Evolutionary conservation across 2,113 vertebrate genomes (phyloP).

Genomic region (Ammodytes dubius): DNA sequence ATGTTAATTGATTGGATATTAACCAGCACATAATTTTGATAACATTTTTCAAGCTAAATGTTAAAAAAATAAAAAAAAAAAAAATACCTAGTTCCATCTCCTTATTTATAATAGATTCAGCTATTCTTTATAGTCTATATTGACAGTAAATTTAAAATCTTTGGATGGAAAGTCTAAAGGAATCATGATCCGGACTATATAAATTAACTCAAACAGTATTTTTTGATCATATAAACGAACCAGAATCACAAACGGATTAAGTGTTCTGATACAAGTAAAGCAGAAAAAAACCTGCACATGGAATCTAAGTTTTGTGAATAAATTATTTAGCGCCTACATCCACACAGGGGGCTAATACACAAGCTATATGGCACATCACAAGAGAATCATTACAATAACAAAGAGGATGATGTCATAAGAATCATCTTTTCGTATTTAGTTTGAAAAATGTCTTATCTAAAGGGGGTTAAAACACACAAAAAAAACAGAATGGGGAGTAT

Average conservation of each 20-base stretch:
- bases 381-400: constrained; percentile 29
- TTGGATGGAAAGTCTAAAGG: neutral
- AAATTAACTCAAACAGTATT: neutral
- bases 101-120: neutral
- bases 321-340: neutral
- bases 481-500: too few species aligned
- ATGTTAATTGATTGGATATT: neutral
- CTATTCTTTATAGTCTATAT: neutral
- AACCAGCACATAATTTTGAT: neutral
- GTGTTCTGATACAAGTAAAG: neutral
- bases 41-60: neutral
- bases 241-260: neutral
- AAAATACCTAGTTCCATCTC: neutral
- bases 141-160: neutral
- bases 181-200: neutral
- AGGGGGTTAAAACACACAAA: too few species aligned
- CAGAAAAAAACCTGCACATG: neutral
- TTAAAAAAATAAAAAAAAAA: neutral
- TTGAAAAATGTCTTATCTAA: too few species aligned
- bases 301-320: neutral
- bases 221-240: too few species aligned
- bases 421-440: constrained; percentile 40
- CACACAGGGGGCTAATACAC: constrained; percentile 31
- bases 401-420: constrained; percentile 28
- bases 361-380: neutral